Evolutionary conservation across 2,113 vertebrate species (phyloP), one percentile per base, ranked within the genome.

Genomic region (Scophthalmus maximus): DNA sequence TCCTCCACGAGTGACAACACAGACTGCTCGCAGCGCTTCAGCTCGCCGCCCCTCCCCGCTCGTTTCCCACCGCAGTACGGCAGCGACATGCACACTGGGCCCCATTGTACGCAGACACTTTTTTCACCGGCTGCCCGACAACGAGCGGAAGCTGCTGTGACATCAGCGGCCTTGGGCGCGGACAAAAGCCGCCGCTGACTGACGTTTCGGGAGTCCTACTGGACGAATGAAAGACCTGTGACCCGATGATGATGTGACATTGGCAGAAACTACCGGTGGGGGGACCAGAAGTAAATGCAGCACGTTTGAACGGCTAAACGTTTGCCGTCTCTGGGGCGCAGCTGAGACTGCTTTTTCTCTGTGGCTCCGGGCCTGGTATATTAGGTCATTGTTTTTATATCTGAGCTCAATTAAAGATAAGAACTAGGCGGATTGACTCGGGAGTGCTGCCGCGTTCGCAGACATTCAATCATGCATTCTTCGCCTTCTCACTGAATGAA

Each of bases 31-130:
- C 75, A 40, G 70, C 10, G 4, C n/a, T n/a, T n/a, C n/a, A n/a
- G n/a, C n/a, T n/a, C n/a, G n/a, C n/a, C n/a, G n/a, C 61, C 55
- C 71, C 81, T 77, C 83, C 81, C 51, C 46, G 17, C 40, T 77
- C 67, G 74, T 84, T 89, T 89, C 85, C 83, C 81, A 77, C 65
- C 42, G 23, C 74, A 11, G 40, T 38, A 56, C 73, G 72, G 68
- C 79, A 77, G 82, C 22, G 8, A n/a, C n/a, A n/a, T 18, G 44
- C 52, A 87, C 88, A 90, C 82, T 82, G 66, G 53, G 6, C 17
- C n/a, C 75, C 56, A 82, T 82, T 90, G 86, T 88, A 14, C 46
- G 23, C 25, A 6, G 29, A 60, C 34, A 40, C 61, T 57, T 60
- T 32, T 73, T 18, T 51, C 26, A 49, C 63, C 10, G 22, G 22